Conservation (phyloP, 2,797 vertebrate genomes). For the Diplodus puntazzo region DNA sequence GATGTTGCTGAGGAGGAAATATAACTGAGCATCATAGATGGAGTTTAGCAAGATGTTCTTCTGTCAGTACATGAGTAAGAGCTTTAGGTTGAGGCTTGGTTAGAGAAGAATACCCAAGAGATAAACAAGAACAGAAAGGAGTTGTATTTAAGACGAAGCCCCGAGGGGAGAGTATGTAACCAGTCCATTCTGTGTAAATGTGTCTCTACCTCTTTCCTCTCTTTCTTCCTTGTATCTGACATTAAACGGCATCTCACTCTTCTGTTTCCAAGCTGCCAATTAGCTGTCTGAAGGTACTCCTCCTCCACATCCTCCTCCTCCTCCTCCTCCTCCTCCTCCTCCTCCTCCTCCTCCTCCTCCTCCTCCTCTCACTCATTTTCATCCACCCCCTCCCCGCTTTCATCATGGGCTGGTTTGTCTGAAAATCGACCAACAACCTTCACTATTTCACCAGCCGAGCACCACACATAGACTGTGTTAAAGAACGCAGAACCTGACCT, state of each 20-base stretch:
- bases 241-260: conserved; percentile 98
- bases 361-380: conserved; percentile 63
- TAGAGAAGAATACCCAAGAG: neutral
- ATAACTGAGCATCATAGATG: neutral
- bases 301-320: conserved; percentile 52
- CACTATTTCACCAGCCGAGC: conserved; percentile 60
- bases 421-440: conserved; percentile 23
- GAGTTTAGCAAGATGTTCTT: neutral
- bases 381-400: conserved; percentile 52
- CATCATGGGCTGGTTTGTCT: conserved; percentile 41
- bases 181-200: conserved; percentile 70
- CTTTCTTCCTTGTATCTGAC: conserved; percentile 83
- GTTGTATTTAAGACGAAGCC: neutral
- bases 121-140: neutral
- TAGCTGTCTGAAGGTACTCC: conserved; percentile 99
- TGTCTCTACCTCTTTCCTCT: conserved; percentile 74
- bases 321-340: conserved; percentile 29
- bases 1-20: neutral
- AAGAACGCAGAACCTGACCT: neutral
- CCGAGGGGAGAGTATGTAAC: conserved; percentile 36
- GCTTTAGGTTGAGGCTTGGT: neutral
- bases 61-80: neutral
- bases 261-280: conserved; percentile 99
- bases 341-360: conserved; percentile 43
- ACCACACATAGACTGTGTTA: neutral